phyloP scores from a whole-genome alignment of 2,888 invertebrate genomes.

The Pilophorus perplexus region DNA sequence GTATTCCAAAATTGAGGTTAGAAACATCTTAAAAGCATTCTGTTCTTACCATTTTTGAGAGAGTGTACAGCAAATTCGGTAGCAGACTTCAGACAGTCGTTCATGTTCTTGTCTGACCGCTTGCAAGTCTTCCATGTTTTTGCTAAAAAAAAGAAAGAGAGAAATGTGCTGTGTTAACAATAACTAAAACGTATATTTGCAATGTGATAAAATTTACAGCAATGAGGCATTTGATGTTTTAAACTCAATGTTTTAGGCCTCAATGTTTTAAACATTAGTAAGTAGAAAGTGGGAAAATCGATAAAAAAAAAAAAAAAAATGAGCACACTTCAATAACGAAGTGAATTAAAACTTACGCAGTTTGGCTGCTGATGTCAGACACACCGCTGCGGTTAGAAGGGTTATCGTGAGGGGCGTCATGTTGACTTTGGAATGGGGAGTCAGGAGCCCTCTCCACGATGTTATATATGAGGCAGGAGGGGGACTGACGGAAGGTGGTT shows the following conservation, averaged over 20 bases:
- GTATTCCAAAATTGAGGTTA: too few species aligned
- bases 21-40: too few species aligned
- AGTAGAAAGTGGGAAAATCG: too few species aligned
- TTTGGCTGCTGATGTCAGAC: constrained; percentile 20
- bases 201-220: too few species aligned
- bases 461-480: neutral
- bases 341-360: constrained; percentile 37
- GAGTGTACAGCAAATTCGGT: constrained; percentile 47
- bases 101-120: constrained; percentile 49
- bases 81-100: constrained; percentile 50
- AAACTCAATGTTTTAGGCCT: too few species aligned
- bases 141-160: constrained; percentile 48
- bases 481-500: neutral
- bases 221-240: too few species aligned
- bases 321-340: too few species aligned
- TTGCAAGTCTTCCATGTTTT: constrained; percentile 50
- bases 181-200: neutral
- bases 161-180: neutral
- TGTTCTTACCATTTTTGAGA: constrained; percentile 49
- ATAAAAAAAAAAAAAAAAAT: too few species aligned
- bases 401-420: neutral
- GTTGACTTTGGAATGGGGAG: neutral
- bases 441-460: neutral
- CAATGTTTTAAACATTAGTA: too few species aligned
- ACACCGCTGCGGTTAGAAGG: constrained; percentile 3